Evolutionary conservation across 2,888 invertebrate species (phyloP).

Genomic region (Ormyrus pomaceus): DNA sequence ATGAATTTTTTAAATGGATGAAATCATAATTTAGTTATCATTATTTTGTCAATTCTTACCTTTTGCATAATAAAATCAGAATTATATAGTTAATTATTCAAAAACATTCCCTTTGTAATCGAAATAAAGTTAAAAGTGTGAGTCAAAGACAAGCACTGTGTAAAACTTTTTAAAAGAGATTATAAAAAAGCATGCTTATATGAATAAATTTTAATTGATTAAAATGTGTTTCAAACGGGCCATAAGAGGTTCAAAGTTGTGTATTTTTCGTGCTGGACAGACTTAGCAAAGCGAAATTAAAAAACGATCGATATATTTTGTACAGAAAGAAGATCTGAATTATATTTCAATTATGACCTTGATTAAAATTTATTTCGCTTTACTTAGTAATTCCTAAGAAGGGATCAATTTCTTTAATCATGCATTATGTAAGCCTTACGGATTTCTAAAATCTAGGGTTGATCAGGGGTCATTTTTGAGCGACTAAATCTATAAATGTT

Average conservation of each 20-base stretch:
- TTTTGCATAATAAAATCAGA: too few species aligned
- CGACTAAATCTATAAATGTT: conserved; percentile 5
- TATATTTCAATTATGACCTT: too few species aligned
- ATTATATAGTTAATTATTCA: too few species aligned
- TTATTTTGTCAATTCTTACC: too few species aligned
- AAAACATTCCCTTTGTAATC: too few species aligned
- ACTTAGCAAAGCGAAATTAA: conserved; percentile 11
- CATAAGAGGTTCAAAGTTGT: conserved; percentile 38
- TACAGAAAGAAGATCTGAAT: too few species aligned
- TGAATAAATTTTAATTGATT: neutral
- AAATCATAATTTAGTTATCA: too few species aligned
- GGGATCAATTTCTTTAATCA: conserved; percentile 20
- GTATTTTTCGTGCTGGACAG: conserved; percentile 11
- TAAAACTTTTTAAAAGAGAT: too few species aligned
- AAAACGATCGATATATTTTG: neutral
- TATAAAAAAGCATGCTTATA: neutral
- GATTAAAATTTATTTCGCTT: conserved; percentile 10
- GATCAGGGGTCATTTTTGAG: conserved; percentile 17
- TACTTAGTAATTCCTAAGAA: neutral
- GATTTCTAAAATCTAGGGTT: conserved; percentile 29
- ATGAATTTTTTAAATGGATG: too few species aligned
- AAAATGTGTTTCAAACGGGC: conserved; percentile 1
- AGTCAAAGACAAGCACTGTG: too few species aligned
- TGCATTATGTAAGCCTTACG: conserved; percentile 50
- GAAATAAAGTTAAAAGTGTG: too few species aligned